Percentiles rank a stretch among this genome's conserved stretches.
Evolutionary conservation across 2,888 invertebrate genomes (phyloP).

Genomic region (Sipha maydis): DNA sequence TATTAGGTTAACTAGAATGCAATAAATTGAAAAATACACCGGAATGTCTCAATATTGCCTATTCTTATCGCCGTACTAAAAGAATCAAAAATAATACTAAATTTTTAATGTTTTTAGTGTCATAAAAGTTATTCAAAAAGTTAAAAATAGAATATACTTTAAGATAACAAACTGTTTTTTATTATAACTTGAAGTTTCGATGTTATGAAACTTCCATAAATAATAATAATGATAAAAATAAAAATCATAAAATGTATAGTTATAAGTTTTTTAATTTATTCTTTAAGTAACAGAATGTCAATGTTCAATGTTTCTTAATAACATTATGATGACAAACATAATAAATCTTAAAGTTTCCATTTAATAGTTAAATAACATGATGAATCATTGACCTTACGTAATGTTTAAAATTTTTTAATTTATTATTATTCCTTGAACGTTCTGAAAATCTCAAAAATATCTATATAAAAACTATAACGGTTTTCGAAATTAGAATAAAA

Average conservation of each 20-base stretch:
- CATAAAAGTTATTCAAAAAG: neutral
- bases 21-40: neutral
- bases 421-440: no score
- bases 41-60: slow-evolving; percentile 37
- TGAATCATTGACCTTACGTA: no score
- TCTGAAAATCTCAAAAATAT: no score
- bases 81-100: neutral
- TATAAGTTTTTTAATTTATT: neutral
- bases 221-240: neutral
- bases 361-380: no score
- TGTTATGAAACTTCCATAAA: neutral
- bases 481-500: no score
- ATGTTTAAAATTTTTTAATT: no score
- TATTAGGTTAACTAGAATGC: neutral
- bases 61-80: slow-evolving; percentile 4
- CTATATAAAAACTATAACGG: no score
- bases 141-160: neutral
- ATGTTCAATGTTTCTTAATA: no score
- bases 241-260: neutral
- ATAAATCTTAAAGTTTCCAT: no score
- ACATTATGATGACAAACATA: no score
- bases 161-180: no score
- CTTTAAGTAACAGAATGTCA: neutral
- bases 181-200: no score
- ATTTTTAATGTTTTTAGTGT: neutral